Evolutionary conservation across 2,888 invertebrate species (phyloP).

Genomic region (Athripsodes cinereus): DNA sequence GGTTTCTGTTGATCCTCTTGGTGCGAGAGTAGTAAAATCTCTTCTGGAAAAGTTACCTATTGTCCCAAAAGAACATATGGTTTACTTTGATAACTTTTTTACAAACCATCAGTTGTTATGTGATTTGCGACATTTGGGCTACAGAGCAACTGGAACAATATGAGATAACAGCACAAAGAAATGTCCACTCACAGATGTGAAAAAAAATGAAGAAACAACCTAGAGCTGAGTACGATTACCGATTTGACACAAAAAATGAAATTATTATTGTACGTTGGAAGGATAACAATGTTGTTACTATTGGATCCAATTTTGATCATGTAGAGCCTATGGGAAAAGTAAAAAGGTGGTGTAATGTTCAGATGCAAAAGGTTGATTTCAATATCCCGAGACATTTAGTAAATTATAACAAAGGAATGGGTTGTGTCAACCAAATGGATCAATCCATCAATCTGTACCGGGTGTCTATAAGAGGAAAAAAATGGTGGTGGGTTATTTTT

Average conservation of each 20-base stretch:
- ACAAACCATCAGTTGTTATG: not conserved
- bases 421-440: no score
- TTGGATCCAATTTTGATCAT: no score
- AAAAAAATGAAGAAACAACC: not conserved
- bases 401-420: no score
- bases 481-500: conserved; percentile 7
- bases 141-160: not conserved
- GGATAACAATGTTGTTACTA: no score
- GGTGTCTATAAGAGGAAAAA: no score
- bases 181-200: not conserved
- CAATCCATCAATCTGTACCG: no score
- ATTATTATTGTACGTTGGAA: not conserved
- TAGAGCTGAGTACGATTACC: no score
- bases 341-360: no score
- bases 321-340: not conserved
- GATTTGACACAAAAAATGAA: not conserved
- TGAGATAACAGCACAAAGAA: not conserved
- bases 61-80: not conserved
- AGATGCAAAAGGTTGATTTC: no score
- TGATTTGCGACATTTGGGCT: not conserved
- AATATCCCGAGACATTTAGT: no score
- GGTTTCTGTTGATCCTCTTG: not conserved
- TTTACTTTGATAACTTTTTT: conserved; percentile 2
- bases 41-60: no score
- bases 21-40: not conserved